A percentile compares a stretch with the other conserved stretches of the same genome.
These are phyloP conservation scores for Drosophila antonietae DNA, from an alignment of 2,888 invertebrate genomes.

Conservation along the genomic window DNA sequence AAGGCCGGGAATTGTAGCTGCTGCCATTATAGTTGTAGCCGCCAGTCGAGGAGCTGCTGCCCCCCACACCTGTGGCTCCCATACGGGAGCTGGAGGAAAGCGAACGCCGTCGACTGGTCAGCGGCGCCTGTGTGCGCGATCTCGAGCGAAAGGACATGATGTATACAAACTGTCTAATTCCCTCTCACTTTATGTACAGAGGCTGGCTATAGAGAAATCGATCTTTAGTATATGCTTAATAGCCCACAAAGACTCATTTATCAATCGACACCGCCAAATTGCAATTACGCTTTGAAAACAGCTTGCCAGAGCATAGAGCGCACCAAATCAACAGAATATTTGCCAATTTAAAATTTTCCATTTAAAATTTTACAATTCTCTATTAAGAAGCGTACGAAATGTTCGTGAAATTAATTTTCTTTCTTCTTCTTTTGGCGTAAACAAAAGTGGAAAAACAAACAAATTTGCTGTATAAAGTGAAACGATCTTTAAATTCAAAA, in stretches of 20 bases:
- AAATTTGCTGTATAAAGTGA: constrained; percentile 40
- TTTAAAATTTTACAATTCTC: constrained; percentile 29
- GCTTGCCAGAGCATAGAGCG: constrained; percentile 6
- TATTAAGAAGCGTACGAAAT: constrained; percentile 38
- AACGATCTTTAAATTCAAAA: constrained; percentile 48
- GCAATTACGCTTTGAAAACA: constrained; percentile 40
- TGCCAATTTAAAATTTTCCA: constrained; percentile 21
- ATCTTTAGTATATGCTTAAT: constrained; percentile 14
- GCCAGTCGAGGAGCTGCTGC: constrained; percentile 35
- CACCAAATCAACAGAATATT: background rate
- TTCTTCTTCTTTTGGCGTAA: constrained; percentile 60
- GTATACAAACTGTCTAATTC: background rate
- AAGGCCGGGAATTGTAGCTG: constrained; percentile 72
- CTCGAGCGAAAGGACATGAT: constrained; percentile 85
- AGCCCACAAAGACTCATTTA: constrained; percentile 30
- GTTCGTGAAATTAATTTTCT: constrained; percentile 49
- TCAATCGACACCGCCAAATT: constrained; percentile 40
- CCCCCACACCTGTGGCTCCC: constrained; percentile 44
- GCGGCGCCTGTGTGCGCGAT: constrained; percentile 83
- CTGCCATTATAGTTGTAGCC: constrained; percentile 55
- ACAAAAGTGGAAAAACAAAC: constrained; percentile 72
- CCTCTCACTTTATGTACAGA: constrained; percentile 6
- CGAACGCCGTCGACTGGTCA: constrained; percentile 85
- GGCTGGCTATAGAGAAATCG: constrained; percentile 29
- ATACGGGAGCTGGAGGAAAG: constrained; percentile 85